A percentile compares a stretch with the other conserved stretches of the same genome.
Conservation (phyloP, 2,888 invertebrate genomes). For the Lasioglossum lativentre region DNA sequence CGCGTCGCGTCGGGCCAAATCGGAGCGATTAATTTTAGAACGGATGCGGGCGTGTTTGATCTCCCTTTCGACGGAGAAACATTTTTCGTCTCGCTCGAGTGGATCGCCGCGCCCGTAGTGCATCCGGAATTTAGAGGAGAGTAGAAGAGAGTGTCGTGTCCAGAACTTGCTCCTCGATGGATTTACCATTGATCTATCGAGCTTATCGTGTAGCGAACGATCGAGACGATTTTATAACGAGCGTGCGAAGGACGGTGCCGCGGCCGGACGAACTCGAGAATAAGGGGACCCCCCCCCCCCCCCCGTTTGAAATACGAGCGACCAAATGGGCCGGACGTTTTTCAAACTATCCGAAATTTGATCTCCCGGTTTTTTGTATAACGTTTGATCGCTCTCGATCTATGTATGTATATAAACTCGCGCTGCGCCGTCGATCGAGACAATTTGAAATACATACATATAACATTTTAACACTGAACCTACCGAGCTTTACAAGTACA, state of each 20-base stretch:
- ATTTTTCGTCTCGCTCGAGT: constrained; percentile 10
- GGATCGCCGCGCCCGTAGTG: constrained; percentile 4
- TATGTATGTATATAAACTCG: too few relatives aligned
- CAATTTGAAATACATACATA: too few relatives aligned
- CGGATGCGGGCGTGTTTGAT: constrained; percentile 18
- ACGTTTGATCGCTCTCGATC: background rate
- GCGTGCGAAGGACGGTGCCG: background rate
- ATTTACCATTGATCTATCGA: background rate
- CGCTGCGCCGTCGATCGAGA: background rate
- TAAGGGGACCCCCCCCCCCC: too few relatives aligned
- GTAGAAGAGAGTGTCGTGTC: background rate
- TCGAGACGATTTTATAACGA: background rate
- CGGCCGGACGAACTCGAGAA: background rate
- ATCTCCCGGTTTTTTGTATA: background rate
- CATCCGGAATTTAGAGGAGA: constrained; percentile 3
- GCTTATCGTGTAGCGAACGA: background rate
- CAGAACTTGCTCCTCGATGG: background rate
- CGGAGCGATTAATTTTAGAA: constrained; percentile 38
- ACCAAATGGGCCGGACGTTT: background rate
- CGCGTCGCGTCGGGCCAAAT: background rate
- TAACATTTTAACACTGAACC: too few relatives aligned
- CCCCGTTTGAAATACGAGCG: too few relatives aligned
- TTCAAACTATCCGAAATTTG: background rate
- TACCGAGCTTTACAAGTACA: too few relatives aligned
- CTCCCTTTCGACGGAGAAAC: constrained; percentile 28